Conservation (phyloP, 2,113 vertebrate genomes). For the Elanus axillaris region DNA sequence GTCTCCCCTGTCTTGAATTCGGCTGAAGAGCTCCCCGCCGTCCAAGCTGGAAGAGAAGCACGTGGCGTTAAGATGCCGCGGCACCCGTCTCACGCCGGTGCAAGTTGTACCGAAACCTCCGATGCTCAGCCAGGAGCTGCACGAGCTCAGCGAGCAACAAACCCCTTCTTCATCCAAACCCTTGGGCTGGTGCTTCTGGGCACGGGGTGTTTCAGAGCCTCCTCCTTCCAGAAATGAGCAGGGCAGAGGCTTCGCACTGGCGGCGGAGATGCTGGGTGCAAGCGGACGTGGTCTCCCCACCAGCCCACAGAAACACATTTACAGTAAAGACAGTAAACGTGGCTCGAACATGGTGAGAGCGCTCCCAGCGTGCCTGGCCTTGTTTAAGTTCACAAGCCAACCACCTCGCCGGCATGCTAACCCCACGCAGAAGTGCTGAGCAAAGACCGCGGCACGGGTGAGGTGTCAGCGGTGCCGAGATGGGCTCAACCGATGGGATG, state of each 20-base stretch:
- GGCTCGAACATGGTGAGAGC: background rate
- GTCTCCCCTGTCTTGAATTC: slow-evolving; percentile 96
- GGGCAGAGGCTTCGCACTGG: background rate
- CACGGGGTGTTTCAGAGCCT: background rate
- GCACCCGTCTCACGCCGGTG: fast-evolving
- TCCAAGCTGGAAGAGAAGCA: slow-evolving; percentile 83
- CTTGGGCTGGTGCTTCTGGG: background rate
- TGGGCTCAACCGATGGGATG: fast-evolving
- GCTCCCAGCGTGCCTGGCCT: background rate
- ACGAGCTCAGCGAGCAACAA: background rate
- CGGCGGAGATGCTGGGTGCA: fast-evolving
- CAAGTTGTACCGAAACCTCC: fast-evolving
- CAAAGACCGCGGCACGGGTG: fast-evolving
- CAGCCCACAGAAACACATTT: background rate
- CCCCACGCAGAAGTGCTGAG: background rate
- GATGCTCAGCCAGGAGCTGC: background rate
- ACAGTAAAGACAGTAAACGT: background rate
- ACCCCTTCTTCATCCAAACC: background rate
- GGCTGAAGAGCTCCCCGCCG: slow-evolving; percentile 94
- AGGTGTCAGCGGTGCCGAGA: fast-evolving
- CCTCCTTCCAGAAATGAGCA: background rate
- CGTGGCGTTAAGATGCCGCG: fast-evolving
- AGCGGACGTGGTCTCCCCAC: background rate
- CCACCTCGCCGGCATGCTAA: background rate
- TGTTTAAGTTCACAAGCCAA: background rate